Evolutionary conservation across 2,888 invertebrate genomes (phyloP), one percentile per base, ranked within the genome.

Genomic region (Amblyjoppa proteus): DNA sequence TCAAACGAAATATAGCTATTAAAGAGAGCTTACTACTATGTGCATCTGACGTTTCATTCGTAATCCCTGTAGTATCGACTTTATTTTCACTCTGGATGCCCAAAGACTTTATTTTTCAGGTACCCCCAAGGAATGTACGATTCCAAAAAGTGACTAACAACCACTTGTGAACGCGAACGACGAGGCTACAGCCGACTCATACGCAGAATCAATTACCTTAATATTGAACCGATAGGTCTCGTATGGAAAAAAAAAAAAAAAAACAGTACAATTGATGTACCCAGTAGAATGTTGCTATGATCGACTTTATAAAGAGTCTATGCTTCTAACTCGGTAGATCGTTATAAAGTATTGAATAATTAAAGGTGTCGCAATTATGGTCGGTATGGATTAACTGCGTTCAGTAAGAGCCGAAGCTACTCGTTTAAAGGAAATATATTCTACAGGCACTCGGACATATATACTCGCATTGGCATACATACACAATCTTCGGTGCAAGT

Each of bases 81-180:
- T 68, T 68, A 53, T 25, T n/a, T 34, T 9, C 28, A 34, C 51
- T 56, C 64, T 41, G 56, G 75, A 79, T 49, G 38, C 64, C 70
- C 74, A 61, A 69, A 69, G 66, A 73, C 71, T 77, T 84, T 73
- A 68, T 69, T 69, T 74, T 78, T 85, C 85, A 82, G 79, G 82
- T 82, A 85, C 82, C 79, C 45, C 82, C 82, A 75, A 82, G 85
- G 85, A 85, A 85, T 85, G 85, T 64, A 76, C 82, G 71, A 85
- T 79, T 81, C 74, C 73, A 56, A 71, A 81, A 74, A 56, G 53
- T 49, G 41, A 71, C 34, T 64, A 49, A 71, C 49, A 76, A 78
- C 56, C 58, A 78, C 71, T 66, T 77, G 66, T 73, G 56, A 71
- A 73, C 49, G 45, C 9, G 34, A 61, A 71, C 51, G 68, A 75